Evolutionary conservation across 2,797 vertebrate genomes (phyloP).

Genomic region (Fratercula arctica): DNA sequence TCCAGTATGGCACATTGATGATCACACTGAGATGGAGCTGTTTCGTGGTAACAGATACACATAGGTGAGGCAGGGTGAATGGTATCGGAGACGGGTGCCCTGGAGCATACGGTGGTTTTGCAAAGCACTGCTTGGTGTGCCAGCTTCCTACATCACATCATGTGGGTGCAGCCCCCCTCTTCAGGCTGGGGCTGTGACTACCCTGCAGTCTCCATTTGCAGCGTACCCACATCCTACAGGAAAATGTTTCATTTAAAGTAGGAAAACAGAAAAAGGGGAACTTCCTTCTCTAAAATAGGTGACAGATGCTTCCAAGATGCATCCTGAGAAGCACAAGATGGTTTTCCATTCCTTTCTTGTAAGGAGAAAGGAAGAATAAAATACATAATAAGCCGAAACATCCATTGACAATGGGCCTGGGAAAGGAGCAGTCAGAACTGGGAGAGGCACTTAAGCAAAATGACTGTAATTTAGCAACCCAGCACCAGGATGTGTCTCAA

Average conservation of each 20-base stretch:
- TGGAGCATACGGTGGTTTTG: background rate
- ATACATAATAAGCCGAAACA: background rate
- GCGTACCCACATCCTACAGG: background rate
- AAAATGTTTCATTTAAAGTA: background rate
- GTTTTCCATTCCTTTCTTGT: background rate
- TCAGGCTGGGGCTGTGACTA: background rate
- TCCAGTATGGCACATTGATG: background rate
- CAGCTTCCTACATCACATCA: background rate
- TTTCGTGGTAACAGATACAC: background rate
- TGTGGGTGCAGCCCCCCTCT: background rate
- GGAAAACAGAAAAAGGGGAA: background rate
- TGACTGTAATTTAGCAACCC: accelerated
- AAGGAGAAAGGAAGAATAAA: background rate
- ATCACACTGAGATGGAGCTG: background rate
- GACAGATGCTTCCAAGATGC: background rate
- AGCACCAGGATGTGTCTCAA: background rate
- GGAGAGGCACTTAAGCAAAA: background rate
- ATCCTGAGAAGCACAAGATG: background rate
- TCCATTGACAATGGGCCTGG: background rate
- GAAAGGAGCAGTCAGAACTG: background rate
- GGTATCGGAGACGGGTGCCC: accelerated
- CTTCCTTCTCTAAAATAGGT: background rate
- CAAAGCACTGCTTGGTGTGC: background rate
- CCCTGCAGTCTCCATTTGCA: background rate
- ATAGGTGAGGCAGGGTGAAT: background rate